Conservation (phyloP, 1,140 invertebrate species). For the Drosophila simulans region DNA sequence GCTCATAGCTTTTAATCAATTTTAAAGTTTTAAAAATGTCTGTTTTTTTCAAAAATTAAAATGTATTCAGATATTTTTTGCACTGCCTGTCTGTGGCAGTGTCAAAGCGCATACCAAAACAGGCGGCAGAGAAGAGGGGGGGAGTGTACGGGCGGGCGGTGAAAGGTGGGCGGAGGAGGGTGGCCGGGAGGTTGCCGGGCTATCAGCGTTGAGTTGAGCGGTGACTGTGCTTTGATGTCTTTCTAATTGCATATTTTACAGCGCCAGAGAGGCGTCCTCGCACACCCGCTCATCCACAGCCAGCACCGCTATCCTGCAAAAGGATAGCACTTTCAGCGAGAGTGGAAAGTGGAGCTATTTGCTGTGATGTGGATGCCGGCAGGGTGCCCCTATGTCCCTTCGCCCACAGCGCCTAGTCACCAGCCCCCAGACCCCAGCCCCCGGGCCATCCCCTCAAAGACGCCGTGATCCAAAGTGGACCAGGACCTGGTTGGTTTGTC, state of each 20-base stretch:
- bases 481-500: constrained; percentile 52
- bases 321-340: constrained; percentile 54
- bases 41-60: no score
- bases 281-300: constrained; percentile 11
- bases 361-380: constrained; percentile 51
- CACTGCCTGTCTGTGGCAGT: constrained; percentile 37
- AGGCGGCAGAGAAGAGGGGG: constrained; percentile 34
- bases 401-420: neutral
- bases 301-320: constrained; percentile 58
- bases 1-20: no score
- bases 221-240: constrained; percentile 74
- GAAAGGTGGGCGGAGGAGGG: constrained; percentile 20
- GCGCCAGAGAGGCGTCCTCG: constrained; percentile 55
- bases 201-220: constrained; percentile 54
- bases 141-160: constrained; percentile 16
- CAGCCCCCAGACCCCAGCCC: neutral
- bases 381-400: constrained; percentile 18
- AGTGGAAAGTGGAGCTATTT: constrained; percentile 75
- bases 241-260: constrained; percentile 83
- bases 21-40: no score
- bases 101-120: constrained; percentile 72
- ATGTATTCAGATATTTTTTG: neutral
- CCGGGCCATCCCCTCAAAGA: constrained; percentile 29
- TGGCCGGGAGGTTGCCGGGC: constrained; percentile 24
- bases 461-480: constrained; percentile 51